Conservation (phyloP, 2,113 vertebrate genomes). For the Spea bombifrons region DNA sequence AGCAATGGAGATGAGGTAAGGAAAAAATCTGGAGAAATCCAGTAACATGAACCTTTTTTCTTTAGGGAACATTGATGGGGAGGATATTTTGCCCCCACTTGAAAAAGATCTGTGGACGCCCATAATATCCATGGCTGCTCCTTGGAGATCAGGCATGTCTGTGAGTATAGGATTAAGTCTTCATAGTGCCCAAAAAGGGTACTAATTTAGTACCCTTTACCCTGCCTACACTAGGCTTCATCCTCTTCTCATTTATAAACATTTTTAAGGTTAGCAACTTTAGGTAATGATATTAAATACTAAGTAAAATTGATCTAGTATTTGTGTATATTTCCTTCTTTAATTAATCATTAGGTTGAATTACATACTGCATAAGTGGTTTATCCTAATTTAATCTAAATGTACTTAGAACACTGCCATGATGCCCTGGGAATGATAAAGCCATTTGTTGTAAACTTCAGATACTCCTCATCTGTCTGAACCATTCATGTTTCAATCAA, state of each 20-base stretch:
- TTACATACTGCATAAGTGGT: conserved; percentile 53
- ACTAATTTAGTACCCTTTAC: too few species aligned
- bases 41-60: too few species aligned
- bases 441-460: conserved; percentile 65
- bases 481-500: conserved; percentile 65
- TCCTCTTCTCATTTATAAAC: background rate
- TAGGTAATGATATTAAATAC: background rate
- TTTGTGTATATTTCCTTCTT: conserved; percentile 53
- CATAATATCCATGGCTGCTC: too few species aligned
- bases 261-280: background rate
- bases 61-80: too few species aligned
- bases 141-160: too few species aligned
- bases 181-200: too few species aligned
- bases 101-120: too few species aligned
- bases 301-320: conserved; percentile 51
- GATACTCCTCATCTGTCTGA: conserved; percentile 60
- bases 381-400: conserved; percentile 60
- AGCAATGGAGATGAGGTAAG: too few species aligned
- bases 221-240: too few species aligned
- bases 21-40: too few species aligned
- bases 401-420: conserved; percentile 60
- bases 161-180: too few species aligned
- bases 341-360: conserved; percentile 59
- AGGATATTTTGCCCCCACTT: too few species aligned
- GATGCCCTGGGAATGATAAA: conserved; percentile 65